Evolutionary conservation across 2,797 vertebrate species (phyloP), one percentile per base, ranked within the genome.

Genomic region (Echeneis naucrates): DNA sequence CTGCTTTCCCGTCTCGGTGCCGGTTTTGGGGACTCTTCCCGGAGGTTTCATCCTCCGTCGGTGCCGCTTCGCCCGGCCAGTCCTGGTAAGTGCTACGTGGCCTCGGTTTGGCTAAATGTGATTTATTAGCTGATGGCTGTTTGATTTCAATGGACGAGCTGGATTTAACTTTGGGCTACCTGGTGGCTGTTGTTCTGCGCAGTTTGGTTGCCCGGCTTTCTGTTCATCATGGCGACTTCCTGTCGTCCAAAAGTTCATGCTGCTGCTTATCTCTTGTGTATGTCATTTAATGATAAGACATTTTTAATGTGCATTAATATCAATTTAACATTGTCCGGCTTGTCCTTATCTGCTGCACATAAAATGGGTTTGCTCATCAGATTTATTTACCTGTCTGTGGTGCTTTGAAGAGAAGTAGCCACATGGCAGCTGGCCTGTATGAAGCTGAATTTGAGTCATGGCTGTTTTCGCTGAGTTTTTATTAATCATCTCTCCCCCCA

Each of bases 201-300:
- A 33, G 21, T 54, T 40, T 40, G 37, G 37, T 40, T 14, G 13
- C 14, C 14, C 1, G 38, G 5, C 14, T n/a, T n/a, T 24, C 12
- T 48, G 2, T 58, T 59, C 19, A 13, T 6, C 44, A 37, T 27
- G 23, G 51, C 1, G 24, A 4, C 23, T 48, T 63, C 38, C 33
- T 42, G n/a, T 51, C 5, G 2, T 8, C 17, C 32, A 27, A 17
- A 11, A 12, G 6, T 21, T 33, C 12, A 23, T 24, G 37, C 35
- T 45, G 16, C 5, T 42, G 16, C 48, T 8, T 54, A 26, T 32
- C 44, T 38, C 11, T 72, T 72, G 45, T 37, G 17, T 30, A 14
- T 63, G 37, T 57, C 11, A 57, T 58, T 52, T 65, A 30, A 30
- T 19, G 40, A 53, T 27, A 44, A 4, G 7, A 30, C 56, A 8